Evolutionary conservation across 1,140 invertebrate species (phyloP), one percentile per base, ranked within the genome.

Genomic region (Drusus annulatus): DNA sequence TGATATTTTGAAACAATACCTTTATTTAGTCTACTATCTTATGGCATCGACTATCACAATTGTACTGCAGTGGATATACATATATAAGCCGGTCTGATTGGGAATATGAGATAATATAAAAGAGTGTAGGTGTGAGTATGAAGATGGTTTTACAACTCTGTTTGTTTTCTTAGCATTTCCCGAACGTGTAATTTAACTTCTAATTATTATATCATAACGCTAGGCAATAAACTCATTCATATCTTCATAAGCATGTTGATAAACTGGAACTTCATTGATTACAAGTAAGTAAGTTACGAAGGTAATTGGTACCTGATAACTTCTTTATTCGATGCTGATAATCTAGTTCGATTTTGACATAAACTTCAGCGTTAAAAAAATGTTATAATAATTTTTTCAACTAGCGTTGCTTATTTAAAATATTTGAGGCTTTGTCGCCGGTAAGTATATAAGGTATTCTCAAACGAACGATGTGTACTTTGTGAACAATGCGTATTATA

Each of bases 401-500:
- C 25, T 60, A 23, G 21, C 8, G 2, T 60, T 21, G 8, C 3
- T 60, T 60, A 15, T 25, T 17, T 60, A 2, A 60, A 60, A 23
- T 60, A 60, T 4, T 25, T 60, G 36, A 45, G 36, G 36, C 31
- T 28, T 2, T 45, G 8, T 45, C 10, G 13, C 36, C 10, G 1
- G 7, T 45, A 45, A n/a, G 56, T 60, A 15, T 19, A 21, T 21
- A 10, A 19, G 10, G 23, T 23, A 60, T 60, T 60, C 23, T 19
- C 23, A 23, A 60, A 60, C 16, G 17, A 8, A 50, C 50, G 19
- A 6, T 21, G 63, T 17, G 63, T 68, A 36, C 63, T 71, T 52
- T 71, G 51, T 1, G 21, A 71, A 71, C 68, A 71, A 71, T 71
- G 68, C 68, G 10, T 71, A 51, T 54, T 71, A 71, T 71, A 54